Conservation (phyloP, 2,797 vertebrate genomes). For the Thalassophryne amazonica region DNA sequence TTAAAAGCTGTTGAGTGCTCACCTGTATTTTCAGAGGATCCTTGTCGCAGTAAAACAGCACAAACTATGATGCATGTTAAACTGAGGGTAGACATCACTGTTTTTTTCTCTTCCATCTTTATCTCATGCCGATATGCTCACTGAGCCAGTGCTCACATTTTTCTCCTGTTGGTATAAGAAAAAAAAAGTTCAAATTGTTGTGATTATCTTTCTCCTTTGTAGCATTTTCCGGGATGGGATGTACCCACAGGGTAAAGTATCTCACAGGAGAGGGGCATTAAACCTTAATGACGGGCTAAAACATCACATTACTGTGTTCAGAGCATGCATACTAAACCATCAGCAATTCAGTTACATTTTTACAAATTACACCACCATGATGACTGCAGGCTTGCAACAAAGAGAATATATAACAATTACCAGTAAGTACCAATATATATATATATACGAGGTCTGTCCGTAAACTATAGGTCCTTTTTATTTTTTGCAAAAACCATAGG, state of each 20-base stretch:
- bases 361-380: no score
- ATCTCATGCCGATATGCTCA: conserved; percentile 48
- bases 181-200: background rate
- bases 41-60: conserved; percentile 60
- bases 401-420: no score
- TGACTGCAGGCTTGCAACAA: no score
- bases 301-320: conserved; percentile 63
- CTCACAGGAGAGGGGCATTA: conserved; percentile 63
- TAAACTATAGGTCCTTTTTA: no score
- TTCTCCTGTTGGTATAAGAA: conserved; percentile 17
- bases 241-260: conserved; percentile 62
- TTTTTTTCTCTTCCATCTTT: conserved; percentile 54
- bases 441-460: no score
- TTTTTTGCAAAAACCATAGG: no score
- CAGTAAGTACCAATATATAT: background rate
- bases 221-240: conserved; percentile 4
- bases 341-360: no score
- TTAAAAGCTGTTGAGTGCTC: conserved; percentile 48
- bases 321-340: conserved; percentile 24
- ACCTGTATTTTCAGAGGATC: conserved; percentile 61
- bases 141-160: conserved; percentile 49
- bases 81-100: conserved; percentile 56
- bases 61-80: conserved; percentile 62
- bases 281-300: conserved; percentile 74
- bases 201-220: conserved; percentile 11